phyloP scores from a whole-genome alignment of 1,140 invertebrate species.

The Brachionus calyciflorus region DNA sequence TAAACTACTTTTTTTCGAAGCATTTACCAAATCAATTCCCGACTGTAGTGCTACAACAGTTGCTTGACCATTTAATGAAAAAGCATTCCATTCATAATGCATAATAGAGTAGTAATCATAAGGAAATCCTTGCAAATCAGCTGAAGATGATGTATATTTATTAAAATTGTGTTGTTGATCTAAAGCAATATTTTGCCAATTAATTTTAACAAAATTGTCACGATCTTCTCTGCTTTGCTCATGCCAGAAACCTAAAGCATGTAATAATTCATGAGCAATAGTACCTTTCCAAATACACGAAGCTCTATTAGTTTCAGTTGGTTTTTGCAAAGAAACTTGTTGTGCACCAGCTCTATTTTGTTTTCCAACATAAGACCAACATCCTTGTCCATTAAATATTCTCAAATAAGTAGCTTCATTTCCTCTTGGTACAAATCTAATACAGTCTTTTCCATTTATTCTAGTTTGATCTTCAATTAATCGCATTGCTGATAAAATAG shows the following conservation, averaged over 20 bases:
- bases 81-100: slow-evolving; percentile 46
- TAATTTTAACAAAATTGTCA: slow-evolving; percentile 67
- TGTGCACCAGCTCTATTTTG: slow-evolving; percentile 1
- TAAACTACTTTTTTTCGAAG: background rate
- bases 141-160: background rate
- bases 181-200: slow-evolving; percentile 17
- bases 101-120: slow-evolving; percentile 46
- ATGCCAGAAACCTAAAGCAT: slow-evolving; percentile 97
- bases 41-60: slow-evolving; percentile 12
- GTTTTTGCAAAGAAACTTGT: slow-evolving; percentile 8
- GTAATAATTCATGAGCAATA: slow-evolving; percentile 95
- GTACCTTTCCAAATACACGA: slow-evolving; percentile 68
- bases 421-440: slow-evolving; percentile 31
- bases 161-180: slow-evolving; percentile 43
- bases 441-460: slow-evolving; percentile 22
- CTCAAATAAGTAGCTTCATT: slow-evolving; percentile 6
- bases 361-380: slow-evolving; percentile 46
- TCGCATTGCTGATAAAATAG: slow-evolving; percentile 28
- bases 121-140: background rate
- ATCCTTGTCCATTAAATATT: slow-evolving; percentile 35
- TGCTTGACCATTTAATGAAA: slow-evolving; percentile 22
- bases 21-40: slow-evolving; percentile 33
- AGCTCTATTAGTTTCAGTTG: background rate
- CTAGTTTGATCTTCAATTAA: slow-evolving; percentile 45
- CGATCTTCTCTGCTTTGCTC: slow-evolving; percentile 95